Evolutionary conservation across 2,113 vertebrate genomes (phyloP).

Genomic region (Octodon degus): DNA sequence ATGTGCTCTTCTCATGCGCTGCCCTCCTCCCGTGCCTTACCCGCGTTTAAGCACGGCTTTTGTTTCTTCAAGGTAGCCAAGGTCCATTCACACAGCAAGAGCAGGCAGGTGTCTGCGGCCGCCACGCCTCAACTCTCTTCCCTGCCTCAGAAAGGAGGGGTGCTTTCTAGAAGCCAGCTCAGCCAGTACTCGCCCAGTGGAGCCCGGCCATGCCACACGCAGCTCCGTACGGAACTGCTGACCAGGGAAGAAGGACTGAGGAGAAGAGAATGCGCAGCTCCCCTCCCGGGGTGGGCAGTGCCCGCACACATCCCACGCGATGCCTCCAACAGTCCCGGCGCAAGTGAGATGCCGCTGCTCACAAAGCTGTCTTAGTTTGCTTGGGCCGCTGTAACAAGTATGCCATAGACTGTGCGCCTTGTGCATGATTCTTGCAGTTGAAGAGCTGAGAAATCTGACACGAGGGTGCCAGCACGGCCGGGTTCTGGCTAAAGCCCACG

Average conservation of each 20-base stretch:
- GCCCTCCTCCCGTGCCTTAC: too few relatives aligned
- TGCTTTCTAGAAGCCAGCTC: neutral
- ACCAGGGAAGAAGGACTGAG: neutral
- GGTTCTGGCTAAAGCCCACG: neutral
- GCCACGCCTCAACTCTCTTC: neutral
- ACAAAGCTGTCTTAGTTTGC: neutral
- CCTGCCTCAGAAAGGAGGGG: neutral
- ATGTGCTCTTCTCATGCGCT: accelerated
- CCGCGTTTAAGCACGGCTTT: neutral
- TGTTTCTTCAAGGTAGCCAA: neutral
- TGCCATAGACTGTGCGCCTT: neutral
- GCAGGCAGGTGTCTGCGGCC: neutral
- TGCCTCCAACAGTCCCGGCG: neutral
- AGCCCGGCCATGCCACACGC: neutral
- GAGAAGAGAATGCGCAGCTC: too few relatives aligned
- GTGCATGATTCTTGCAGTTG: neutral
- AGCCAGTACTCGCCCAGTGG: neutral
- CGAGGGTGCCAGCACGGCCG: neutral
- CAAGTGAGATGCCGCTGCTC: neutral
- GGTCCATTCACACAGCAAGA: neutral
- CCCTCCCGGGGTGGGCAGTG: neutral
- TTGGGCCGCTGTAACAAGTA: neutral
- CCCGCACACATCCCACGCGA: neutral
- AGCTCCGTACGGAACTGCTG: neutral
- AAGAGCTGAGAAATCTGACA: neutral